Conservation (phyloP, 2,888 invertebrate species). For the Patella ulyssiponensis region DNA sequence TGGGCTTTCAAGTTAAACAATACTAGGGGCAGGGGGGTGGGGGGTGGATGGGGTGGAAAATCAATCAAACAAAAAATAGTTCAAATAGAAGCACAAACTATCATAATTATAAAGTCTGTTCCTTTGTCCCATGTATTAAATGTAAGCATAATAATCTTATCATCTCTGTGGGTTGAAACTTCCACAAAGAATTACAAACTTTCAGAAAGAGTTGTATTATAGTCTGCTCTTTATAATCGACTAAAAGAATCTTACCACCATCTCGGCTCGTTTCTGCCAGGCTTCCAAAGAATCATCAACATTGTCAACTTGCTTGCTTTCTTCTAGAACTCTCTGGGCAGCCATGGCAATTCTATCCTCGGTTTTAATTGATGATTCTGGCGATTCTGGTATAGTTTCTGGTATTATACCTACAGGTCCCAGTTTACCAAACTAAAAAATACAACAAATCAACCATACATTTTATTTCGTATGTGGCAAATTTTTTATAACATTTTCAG, state of each 20-base stretch:
- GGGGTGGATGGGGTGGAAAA: too few species aligned
- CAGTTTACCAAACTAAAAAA: slow-evolving; percentile 18
- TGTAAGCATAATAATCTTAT: too few species aligned
- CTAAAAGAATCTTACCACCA: slow-evolving; percentile 49
- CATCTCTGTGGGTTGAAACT: too few species aligned
- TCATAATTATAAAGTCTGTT: too few species aligned
- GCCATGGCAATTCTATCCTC: slow-evolving; percentile 49
- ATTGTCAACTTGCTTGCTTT: slow-evolving; percentile 41
- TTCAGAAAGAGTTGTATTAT: too few species aligned
- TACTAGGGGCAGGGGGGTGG: not conserved
- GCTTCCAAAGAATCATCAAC: slow-evolving; percentile 49
- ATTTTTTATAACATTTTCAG: too few species aligned
- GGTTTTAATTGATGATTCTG: slow-evolving; percentile 14
- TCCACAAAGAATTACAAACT: too few species aligned
- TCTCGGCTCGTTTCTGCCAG: slow-evolving; percentile 61
- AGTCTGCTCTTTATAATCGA: too few species aligned
- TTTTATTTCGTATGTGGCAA: too few species aligned
- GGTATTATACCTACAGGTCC: slow-evolving; percentile 5
- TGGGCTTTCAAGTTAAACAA: not conserved
- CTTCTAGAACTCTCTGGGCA: slow-evolving; percentile 57
- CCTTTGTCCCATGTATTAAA: too few species aligned
- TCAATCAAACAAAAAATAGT: not conserved
- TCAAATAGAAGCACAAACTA: too few species aligned
- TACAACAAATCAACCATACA: too few species aligned
- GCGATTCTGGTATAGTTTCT: slow-evolving; percentile 1